Base-by-base conservation (phyloP, 2,888 invertebrate genomes). In the Fabriciana adippe region DNA sequence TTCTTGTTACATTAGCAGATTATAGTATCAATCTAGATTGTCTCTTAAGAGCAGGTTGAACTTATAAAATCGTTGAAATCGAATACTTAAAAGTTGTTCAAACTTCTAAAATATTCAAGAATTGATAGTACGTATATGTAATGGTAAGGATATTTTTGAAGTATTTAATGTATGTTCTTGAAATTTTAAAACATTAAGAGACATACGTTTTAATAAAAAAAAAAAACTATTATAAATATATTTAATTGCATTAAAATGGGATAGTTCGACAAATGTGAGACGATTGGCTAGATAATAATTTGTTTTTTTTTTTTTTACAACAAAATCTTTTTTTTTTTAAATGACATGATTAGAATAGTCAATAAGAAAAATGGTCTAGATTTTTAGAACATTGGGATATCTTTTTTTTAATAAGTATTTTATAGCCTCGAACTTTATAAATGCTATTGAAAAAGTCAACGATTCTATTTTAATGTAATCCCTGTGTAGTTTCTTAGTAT, bases 401-500 rank as follows among this genome's bases (percentile, higher is more conserved):
- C 6, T 41, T 41, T 41, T 26, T 26, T 26, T 26, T 4, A 41
- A 41, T 8, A 41, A 41, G 35, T 41, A 41, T 41, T 41, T 41
- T 41, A 35, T 11, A 41, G 11, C 8, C 35, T 11, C n/a, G 5
- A 26, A 21, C 41, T 45, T 35, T 18, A 16, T 18, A 15, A 15
- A 6, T 13, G 18, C 15, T n/a, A 47, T 6, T 47, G 0, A 57
- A 26, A 21, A 21, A 6, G 47, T 47, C 59, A n/a, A n/a, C n/a
- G 47, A n/a, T 26, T 59, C 57, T 48, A n/a, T 59, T 21, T 57
- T 57, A 47, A 57, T 48, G 26, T 21, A 47, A n/a, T 59, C 11
- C 11, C n/a, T 11, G 21, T 15, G 57, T 57, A 57, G 45, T 59
- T 59, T 21, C 47, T 47, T 59, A 26, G n/a, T 26, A 48, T 59